Evolutionary conservation across 2,113 vertebrate species (phyloP).

Genomic region (Coracopsis vasa): DNA sequence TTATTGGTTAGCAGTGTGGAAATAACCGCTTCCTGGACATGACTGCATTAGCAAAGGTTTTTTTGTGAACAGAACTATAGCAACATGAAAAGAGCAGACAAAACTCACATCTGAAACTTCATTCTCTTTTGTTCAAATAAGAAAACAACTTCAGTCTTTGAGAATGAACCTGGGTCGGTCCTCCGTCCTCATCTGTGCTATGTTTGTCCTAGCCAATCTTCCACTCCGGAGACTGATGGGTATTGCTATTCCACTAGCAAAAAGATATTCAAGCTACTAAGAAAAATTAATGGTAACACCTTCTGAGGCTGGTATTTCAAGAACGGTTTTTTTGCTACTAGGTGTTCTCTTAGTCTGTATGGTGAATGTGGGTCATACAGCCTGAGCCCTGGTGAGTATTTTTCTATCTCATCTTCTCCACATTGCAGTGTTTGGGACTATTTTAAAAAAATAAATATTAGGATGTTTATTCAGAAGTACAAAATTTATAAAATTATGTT

Average conservation of each 20-base stretch:
- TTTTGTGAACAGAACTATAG: not conserved
- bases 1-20: not conserved
- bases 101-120: not conserved
- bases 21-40: not conserved
- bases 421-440: not conserved
- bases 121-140: not conserved
- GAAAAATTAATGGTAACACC: not conserved
- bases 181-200: not conserved
- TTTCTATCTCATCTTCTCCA: not conserved
- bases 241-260: not conserved
- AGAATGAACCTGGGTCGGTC: not conserved
- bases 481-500: not conserved
- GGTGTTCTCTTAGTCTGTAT: not conserved
- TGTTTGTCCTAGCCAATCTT: not conserved
- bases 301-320: not conserved
- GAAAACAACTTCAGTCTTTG: not conserved
- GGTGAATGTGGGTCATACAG: fast-evolving
- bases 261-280: not conserved
- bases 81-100: not conserved
- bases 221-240: not conserved
- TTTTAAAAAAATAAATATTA: not conserved
- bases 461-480: not conserved
- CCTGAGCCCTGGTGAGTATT: not conserved
- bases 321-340: not conserved
- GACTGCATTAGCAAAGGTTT: not conserved